Base-by-base conservation (phyloP, 2,113 vertebrate genomes). In the Platysteira castanea region DNA sequence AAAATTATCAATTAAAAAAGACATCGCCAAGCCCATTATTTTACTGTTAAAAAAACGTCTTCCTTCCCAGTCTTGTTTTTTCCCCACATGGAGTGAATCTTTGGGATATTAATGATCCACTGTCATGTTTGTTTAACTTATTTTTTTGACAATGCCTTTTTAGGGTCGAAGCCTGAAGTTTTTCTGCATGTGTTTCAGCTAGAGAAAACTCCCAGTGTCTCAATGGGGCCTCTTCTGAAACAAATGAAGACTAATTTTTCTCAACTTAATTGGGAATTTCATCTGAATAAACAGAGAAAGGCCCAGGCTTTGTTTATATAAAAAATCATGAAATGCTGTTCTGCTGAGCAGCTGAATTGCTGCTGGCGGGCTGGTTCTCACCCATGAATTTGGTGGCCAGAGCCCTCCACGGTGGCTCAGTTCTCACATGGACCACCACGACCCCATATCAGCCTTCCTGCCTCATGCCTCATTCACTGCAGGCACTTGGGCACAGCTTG, bases 91-190 rank as follows among this genome's bases (percentile, higher is more conserved):
- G 89, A 91, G 75, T 57, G 63, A 93, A 53, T 94, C 78, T 90
- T 87, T 76, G 87, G 87, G 94, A 65, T 93, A 90, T 84, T 93
- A 94, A 91, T 91, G 78, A 67, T 93, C 41, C 1, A 10, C 78
- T 95, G 90, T 85, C 84, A 73, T 84, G 89, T 95, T 93, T 89
- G 82, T 93, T 95, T 95, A 93, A 84, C 76, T 4, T 64, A 41
- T 65, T 90, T 94, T 95, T 94, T 84, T 90, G 82, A 93, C 87
- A 86, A 41, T 95, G 91, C 87, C 88, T 96, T 93, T 96, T 83
- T 94, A 91, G 85, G 93, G 85, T 91, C 14, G 64, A 70, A 96
- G 90, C 90, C 83, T 95, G 75, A 94, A 83, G 82, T 87, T 96
- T 88, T 88, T 88, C 85, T 92, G 54, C 68, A 41, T 90, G 92